phyloP scores from a whole-genome alignment of 2,888 invertebrate genomes.

The Latheticus oryzae region DNA sequence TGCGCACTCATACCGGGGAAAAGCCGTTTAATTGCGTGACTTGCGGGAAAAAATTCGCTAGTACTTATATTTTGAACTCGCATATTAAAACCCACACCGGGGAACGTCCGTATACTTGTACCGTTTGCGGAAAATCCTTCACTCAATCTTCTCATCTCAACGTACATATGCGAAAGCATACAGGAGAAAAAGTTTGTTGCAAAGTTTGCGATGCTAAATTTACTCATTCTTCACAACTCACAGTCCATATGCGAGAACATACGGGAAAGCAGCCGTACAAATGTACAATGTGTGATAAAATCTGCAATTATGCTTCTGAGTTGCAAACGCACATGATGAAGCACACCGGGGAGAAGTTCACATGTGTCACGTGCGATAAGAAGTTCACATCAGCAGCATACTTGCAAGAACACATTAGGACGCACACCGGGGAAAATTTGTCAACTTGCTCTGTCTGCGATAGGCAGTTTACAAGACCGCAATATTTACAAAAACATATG shows the following conservation, averaged over 20 bases:
- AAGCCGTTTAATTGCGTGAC: slow-evolving; percentile 60
- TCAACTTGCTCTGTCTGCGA: slow-evolving; percentile 64
- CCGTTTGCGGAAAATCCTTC: slow-evolving; percentile 70
- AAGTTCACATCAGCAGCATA: slow-evolving; percentile 62
- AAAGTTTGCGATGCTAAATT: slow-evolving; percentile 61
- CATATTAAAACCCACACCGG: slow-evolving; percentile 74
- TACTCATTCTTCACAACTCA: slow-evolving; percentile 63
- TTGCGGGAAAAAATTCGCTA: slow-evolving; percentile 69
- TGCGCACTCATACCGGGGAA: slow-evolving; percentile 64
- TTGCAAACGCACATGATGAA: slow-evolving; percentile 61
- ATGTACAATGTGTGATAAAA: slow-evolving; percentile 62
- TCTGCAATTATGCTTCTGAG: slow-evolving; percentile 61
- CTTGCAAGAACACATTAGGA: slow-evolving; percentile 58
- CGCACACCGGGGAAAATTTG: slow-evolving; percentile 63
- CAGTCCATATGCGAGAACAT: slow-evolving; percentile 63
- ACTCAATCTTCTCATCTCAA: slow-evolving; percentile 72
- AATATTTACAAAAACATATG: slow-evolving; percentile 67
- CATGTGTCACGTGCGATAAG: slow-evolving; percentile 60
- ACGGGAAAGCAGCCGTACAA: slow-evolving; percentile 63
- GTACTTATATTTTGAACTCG: slow-evolving; percentile 71
- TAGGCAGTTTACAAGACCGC: slow-evolving; percentile 69
- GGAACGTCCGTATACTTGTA: slow-evolving; percentile 71
- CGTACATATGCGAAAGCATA: slow-evolving; percentile 71
- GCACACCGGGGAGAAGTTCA: slow-evolving; percentile 61
- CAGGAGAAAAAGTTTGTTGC: slow-evolving; percentile 67